Percentiles rank a stretch among this genome's conserved stretches.
phyloP scores from a whole-genome alignment of 1,140 invertebrate species.

The Meloidogyne exigua region DNA sequence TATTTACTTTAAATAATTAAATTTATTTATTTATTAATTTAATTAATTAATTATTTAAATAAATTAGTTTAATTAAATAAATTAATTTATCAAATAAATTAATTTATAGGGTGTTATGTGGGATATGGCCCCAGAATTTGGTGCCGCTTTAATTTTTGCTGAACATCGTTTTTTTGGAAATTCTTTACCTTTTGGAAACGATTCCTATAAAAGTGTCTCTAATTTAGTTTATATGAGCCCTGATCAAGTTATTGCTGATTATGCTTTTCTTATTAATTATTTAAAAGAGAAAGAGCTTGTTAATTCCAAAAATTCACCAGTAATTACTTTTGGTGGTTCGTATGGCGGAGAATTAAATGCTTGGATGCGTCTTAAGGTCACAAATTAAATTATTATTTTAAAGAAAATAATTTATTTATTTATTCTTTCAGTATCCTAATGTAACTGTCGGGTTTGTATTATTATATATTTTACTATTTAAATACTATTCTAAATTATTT shows the following conservation, averaged over 20 bases:
- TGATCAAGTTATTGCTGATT: conserved; percentile 90
- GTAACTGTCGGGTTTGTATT: conserved; percentile 72
- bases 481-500: too few species aligned
- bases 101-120: conserved; percentile 81
- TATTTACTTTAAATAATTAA: too few species aligned
- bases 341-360: conserved; percentile 84
- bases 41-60: too few species aligned
- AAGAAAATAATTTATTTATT: neutral
- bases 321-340: conserved; percentile 83
- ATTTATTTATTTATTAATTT: too few species aligned
- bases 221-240: conserved; percentile 83
- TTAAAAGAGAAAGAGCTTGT: conserved; percentile 67
- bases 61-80: too few species aligned
- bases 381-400: too few species aligned
- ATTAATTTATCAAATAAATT: neutral
- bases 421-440: conserved; percentile 75
- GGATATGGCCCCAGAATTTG: conserved; percentile 79
- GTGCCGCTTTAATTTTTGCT: conserved; percentile 83
- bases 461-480: conserved; percentile 24
- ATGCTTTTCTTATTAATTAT: conserved; percentile 76
- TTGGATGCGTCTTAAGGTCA: conserved; percentile 80
- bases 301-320: conserved; percentile 63
- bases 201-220: conserved; percentile 68
- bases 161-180: conserved; percentile 93
- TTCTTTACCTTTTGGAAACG: conserved; percentile 82